Percentiles rank a stretch among this genome's conserved stretches.
Conservation (phyloP, 2,113 vertebrate genomes). For the Cyrtonyx montezumae region DNA sequence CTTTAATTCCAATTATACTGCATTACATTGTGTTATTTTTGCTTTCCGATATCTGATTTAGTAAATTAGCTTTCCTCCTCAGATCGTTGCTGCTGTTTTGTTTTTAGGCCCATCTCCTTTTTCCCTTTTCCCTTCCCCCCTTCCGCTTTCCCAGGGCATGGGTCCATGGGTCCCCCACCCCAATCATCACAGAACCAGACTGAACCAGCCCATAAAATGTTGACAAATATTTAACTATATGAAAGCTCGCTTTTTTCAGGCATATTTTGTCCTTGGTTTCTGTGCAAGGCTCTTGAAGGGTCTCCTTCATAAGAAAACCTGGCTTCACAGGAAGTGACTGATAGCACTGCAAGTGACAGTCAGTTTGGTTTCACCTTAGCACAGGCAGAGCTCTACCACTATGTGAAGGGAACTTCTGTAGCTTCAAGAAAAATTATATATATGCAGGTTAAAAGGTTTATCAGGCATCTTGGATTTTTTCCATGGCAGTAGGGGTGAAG, state of each 20-base stretch:
- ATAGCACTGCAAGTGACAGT: background rate
- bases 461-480: background rate
- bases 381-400: background rate
- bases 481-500: accelerated
- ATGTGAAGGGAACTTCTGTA: background rate
- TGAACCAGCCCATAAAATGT: no score
- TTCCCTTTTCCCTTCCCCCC: no score
- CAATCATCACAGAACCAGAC: no score
- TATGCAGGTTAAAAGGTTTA: background rate
- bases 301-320: background rate
- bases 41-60: no score
- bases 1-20: no score
- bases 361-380: background rate
- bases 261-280: background rate
- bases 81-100: no score
- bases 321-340: background rate
- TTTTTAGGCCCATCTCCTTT: no score
- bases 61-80: no score
- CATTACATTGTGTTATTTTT: no score
- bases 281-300: background rate
- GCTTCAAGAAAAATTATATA: background rate
- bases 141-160: no score
- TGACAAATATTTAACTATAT: background rate
- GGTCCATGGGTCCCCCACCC: no score
- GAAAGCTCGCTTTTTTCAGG: background rate